Base-by-base conservation (phyloP, 2,888 invertebrate species). In the Xestia ashworthii region DNA sequence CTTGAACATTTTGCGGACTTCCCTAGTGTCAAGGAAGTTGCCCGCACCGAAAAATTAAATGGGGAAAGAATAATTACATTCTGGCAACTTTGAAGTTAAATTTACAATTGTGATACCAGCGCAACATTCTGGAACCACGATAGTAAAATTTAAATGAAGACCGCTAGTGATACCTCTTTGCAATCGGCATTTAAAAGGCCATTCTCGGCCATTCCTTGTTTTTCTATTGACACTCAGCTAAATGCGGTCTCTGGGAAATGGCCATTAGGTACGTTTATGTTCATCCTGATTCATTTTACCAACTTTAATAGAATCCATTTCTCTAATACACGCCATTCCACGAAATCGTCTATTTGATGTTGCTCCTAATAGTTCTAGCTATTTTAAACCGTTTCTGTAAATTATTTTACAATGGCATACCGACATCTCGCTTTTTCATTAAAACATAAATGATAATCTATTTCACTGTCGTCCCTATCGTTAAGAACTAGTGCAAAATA, bases 91-190 rank as follows among this genome's bases (percentile, higher is more conserved):
- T 48, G 1, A 70, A 44, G 2, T 50, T 50, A 0, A 12, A 22
- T 44, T 6, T 48, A 60, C 0, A 32, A 50, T 14, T n/a, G 38
- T 71, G 11, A 22, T 72, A 62, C 32, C 62, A 80, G 9, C n/a
- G 16, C 12, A 46, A 80, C 46, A n/a, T 32, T 22, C 3, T 22
- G 3, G 16, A 25, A 11, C n/a, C 14, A 14, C 4, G 38, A 8
- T 44, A 11, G 62, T n/a, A n/a, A n/a, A n/a, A n/a, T n/a, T n/a
- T n/a, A n/a, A 58, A 75, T 44, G 44, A 78, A 68, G 41, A 55
- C 4, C 4, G 22, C 19, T n/a, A 53, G 5, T 38, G 38, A 46
- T n/a, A 22, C 32, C 16, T 32, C 9, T 71, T 64, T 46, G 11
- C 32, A 66, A 53, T 78, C 2, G 4, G 14, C 32, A 55, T 53